Conservation (phyloP, 2,888 invertebrate genomes). For the Archips crataeganus region DNA sequence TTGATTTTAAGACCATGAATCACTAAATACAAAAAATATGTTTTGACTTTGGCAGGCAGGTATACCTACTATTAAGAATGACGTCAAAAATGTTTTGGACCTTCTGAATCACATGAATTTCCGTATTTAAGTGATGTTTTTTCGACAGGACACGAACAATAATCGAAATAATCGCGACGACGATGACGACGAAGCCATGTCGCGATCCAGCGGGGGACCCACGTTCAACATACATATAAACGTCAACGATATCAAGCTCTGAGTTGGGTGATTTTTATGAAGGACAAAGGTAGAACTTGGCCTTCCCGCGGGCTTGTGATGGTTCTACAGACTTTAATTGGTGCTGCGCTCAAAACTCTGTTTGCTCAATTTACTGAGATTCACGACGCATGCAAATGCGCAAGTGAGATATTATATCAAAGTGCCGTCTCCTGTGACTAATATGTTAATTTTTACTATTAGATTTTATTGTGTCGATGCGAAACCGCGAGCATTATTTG, state of each 20-base stretch:
- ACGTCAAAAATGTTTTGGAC: too few relatives aligned
- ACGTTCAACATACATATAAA: constrained; percentile 55
- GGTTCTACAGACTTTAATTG: not conserved
- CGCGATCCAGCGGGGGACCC: constrained; percentile 37
- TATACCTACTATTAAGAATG: too few relatives aligned
- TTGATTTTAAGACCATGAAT: not conserved
- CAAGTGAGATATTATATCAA: constrained; percentile 1
- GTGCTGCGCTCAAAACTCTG: constrained; percentile 14
- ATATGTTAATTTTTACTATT: not conserved
- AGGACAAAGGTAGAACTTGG: not conserved
- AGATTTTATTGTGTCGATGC: constrained; percentile 3
- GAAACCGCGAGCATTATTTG: not conserved
- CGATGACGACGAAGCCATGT: constrained; percentile 21
- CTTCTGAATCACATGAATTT: not conserved
- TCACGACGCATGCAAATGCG: constrained; percentile 2
- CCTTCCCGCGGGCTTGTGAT: not conserved
- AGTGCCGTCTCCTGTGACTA: not conserved
- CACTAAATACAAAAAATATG: not conserved
- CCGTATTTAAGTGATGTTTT: not conserved
- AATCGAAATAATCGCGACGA: constrained; percentile 48
- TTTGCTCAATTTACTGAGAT: constrained; percentile 49
- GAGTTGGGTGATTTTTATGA: constrained; percentile 5
- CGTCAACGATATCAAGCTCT: constrained; percentile 48
- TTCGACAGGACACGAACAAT: constrained; percentile 58
- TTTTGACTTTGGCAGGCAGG: not conserved